These are phyloP conservation scores for Saimiri boliviensis DNA, from an alignment of 2,113 vertebrate species.

Conservation along the genomic window DNA sequence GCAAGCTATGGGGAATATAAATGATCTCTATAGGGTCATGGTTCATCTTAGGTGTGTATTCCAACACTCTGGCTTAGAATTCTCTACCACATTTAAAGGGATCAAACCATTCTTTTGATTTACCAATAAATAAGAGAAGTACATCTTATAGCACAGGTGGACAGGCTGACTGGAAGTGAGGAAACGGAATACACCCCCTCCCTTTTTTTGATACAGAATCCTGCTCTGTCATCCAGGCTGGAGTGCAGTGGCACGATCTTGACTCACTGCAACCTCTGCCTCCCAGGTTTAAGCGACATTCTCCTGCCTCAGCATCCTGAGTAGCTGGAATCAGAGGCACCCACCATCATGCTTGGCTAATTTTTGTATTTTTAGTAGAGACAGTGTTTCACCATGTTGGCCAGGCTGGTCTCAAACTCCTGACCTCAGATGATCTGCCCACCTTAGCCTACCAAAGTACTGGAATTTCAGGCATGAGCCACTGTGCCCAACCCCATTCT, in stretches of 20 bases:
- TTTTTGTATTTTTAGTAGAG: neutral
- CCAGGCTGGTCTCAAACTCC: neutral
- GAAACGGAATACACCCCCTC: too few relatives aligned
- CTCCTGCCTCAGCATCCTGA: too few relatives aligned
- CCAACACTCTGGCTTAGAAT: neutral
- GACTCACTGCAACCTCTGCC: too few relatives aligned
- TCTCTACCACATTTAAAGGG: neutral
- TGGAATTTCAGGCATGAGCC: neutral
- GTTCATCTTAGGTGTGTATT: neutral
- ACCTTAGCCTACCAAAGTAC: neutral
- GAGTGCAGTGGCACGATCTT: too few relatives aligned
- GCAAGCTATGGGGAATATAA: neutral
- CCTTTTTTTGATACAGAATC: too few relatives aligned
- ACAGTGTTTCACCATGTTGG: neutral
- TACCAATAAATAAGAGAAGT: neutral
- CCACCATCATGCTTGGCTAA: neutral
- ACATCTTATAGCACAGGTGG: too few relatives aligned
- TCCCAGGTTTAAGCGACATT: too few relatives aligned
- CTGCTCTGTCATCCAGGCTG: too few relatives aligned
- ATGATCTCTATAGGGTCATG: neutral
- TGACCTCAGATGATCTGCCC: neutral
- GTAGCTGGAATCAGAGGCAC: neutral
- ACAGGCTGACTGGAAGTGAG: neutral
- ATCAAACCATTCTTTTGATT: neutral
- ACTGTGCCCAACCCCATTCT: too few relatives aligned